Evolutionary conservation across 2,113 vertebrate genomes (phyloP).

Genomic region (Toxotes chatareus): DNA sequence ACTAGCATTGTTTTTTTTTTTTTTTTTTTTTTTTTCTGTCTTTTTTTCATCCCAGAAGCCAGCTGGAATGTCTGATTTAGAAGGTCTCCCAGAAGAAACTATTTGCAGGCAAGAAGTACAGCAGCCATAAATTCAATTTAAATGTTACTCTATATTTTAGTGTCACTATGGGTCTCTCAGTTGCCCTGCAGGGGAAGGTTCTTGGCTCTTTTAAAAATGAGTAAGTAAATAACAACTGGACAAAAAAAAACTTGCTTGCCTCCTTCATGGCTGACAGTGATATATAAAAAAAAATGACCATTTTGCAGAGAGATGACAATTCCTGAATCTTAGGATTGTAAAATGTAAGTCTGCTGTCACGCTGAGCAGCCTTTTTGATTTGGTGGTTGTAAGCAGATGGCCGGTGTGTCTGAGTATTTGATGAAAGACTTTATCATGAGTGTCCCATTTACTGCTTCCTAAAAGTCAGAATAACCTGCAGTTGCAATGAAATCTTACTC

Average conservation of each 20-base stretch:
- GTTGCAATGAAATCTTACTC: background rate
- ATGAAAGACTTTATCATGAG: constrained; percentile 17
- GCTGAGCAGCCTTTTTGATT: constrained; percentile 31
- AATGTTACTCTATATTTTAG: constrained; percentile 49
- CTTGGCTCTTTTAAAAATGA: constrained; percentile 42
- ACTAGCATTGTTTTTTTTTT: constrained; percentile 26
- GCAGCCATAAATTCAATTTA: constrained; percentile 64
- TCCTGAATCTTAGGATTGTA: constrained; percentile 24
- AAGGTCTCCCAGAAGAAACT: constrained; percentile 54
- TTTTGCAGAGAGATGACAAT: constrained; percentile 23
- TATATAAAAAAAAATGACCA: constrained; percentile 9
- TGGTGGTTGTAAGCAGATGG: constrained; percentile 11
- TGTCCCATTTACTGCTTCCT: constrained; percentile 12
- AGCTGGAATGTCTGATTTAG: constrained; percentile 56
- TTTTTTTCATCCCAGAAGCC: constrained; percentile 28
- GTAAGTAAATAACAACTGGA: constrained; percentile 66
- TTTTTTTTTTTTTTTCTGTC: background rate
- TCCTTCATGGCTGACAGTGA: constrained; percentile 23
- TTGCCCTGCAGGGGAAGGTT: constrained; percentile 56
- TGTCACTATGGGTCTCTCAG: constrained; percentile 34
- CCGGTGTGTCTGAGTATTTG: constrained; percentile 18
- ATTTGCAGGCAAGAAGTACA: constrained; percentile 55
- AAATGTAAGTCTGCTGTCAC: constrained; percentile 34
- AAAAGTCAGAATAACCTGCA: constrained; percentile 32
- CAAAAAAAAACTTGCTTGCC: constrained; percentile 27